Percentiles rank a stretch among this genome's conserved stretches.
Evolutionary conservation across 2,888 invertebrate genomes (phyloP).

Genomic region (Smittia aterrima): DNA sequence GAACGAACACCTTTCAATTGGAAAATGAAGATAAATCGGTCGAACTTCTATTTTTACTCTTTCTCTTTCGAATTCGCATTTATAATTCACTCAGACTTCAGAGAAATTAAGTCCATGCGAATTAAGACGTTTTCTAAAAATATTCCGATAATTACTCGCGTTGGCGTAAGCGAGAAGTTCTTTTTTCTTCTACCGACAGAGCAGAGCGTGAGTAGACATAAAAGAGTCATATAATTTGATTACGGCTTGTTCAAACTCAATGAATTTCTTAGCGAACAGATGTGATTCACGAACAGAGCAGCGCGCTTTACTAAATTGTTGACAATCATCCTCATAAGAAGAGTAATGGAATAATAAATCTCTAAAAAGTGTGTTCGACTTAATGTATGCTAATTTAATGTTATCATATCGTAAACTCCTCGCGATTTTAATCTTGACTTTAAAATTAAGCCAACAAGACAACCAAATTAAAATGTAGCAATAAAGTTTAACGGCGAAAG

Average conservation of each 20-base stretch:
- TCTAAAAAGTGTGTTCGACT: background rate
- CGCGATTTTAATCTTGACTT: background rate
- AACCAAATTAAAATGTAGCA: background rate
- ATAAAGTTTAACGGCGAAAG: background rate
- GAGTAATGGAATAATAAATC: constrained; percentile 15
- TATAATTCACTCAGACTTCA: constrained; percentile 9
- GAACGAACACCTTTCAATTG: background rate
- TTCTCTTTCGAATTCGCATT: constrained; percentile 25
- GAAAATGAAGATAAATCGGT: constrained; percentile 33
- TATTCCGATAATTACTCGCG: constrained; percentile 6
- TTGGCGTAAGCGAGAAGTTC: background rate
- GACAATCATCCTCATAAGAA: background rate
- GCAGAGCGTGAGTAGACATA: background rate
- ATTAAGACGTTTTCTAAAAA: background rate
- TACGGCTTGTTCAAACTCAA: background rate
- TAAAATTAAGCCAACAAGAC: constrained; percentile 5
- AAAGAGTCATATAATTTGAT: constrained; percentile 22
- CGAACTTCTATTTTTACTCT: constrained; percentile 35
- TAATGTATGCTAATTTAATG: constrained; percentile 25
- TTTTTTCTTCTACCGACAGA: background rate
- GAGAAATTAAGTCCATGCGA: background rate
- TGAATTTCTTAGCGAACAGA: background rate
- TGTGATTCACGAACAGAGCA: background rate
- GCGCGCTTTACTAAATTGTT: background rate
- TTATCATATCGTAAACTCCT: background rate